A percentile compares a stretch with the other conserved stretches of the same genome.
These are phyloP conservation scores for Potamarius usumacintae DNA, from an alignment of 2,113 vertebrate genomes.

Conservation along the genomic window DNA sequence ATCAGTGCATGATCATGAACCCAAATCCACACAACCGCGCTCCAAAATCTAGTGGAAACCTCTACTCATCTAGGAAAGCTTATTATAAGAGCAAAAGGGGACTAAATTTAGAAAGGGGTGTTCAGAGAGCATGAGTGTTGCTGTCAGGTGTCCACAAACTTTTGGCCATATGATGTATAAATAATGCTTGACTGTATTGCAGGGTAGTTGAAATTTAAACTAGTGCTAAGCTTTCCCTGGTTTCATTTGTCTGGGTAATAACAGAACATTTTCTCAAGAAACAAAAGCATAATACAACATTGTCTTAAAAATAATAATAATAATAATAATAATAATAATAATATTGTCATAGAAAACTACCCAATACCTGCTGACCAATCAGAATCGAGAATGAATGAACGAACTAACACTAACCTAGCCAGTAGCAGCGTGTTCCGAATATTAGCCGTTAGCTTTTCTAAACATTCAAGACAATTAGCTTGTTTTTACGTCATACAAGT, in stretches of 20 bases:
- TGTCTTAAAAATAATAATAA: neutral
- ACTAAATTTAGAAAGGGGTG: no score
- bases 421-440: neutral
- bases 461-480: neutral
- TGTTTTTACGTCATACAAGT: neutral
- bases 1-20: no score
- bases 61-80: no score
- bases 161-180: no score
- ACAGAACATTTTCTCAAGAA: neutral
- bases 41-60: no score
- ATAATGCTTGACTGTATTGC: neutral
- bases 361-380: neutral
- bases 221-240: neutral
- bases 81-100: no score
- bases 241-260: neutral
- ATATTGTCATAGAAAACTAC: neutral
- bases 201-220: neutral
- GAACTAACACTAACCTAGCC: neutral
- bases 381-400: neutral
- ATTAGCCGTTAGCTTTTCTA: neutral
- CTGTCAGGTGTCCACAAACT: neutral
- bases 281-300: neutral
- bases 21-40: no score
- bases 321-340: neutral
- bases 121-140: neutral